These are phyloP conservation scores for Picathartes gymnocephalus DNA, from an alignment of 2,113 vertebrate species.

Conservation along the genomic window DNA sequence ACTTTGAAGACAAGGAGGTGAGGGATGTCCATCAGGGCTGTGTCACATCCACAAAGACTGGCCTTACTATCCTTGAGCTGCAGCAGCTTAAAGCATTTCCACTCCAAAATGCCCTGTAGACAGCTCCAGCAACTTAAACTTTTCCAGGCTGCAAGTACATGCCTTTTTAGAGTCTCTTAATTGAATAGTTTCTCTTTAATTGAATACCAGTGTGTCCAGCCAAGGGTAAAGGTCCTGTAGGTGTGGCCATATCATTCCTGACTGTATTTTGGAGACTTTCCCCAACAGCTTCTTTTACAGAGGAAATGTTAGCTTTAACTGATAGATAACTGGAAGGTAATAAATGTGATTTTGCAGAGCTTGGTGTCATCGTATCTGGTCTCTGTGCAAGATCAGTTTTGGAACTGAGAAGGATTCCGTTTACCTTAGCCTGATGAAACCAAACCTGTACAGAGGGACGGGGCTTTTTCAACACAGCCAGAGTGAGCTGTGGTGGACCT, in stretches of 20 bases:
- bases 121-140: not conserved
- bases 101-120: not conserved
- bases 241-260: not conserved
- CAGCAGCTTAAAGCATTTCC: not conserved
- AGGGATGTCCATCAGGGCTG: not conserved
- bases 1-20: not conserved
- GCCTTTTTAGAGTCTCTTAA: not conserved
- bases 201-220: not conserved
- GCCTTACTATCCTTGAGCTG: not conserved
- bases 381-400: not conserved
- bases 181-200: not conserved
- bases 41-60: not conserved
- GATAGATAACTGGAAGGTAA: not conserved
- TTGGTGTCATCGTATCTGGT: not conserved
- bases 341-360: not conserved
- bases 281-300: not conserved
- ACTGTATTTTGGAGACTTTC: not conserved
- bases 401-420: not conserved
- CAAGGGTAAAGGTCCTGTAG: not conserved
- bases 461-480: not conserved
- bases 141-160: not conserved
- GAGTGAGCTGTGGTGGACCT: accelerated
- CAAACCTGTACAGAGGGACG: not conserved
- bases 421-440: not conserved
- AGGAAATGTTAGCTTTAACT: not conserved